Evolutionary conservation across 2,797 vertebrate genomes (phyloP), one percentile per base, ranked within the genome.

Genomic region (Sciurus carolinensis): DNA sequence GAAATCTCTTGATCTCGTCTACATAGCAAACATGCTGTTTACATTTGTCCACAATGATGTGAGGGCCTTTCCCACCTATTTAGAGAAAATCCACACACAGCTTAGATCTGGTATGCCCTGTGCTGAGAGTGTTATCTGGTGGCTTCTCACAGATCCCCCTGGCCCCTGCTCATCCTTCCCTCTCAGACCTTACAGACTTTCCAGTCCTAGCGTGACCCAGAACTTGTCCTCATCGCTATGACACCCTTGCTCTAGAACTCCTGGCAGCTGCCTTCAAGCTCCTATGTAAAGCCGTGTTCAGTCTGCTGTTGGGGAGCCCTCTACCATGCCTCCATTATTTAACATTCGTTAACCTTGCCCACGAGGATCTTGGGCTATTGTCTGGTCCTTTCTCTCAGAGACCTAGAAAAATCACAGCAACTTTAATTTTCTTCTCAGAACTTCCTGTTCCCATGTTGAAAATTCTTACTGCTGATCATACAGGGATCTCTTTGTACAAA

Each of bases 261-360:
- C 22, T 1, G 1, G 6, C 10, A 1, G 1, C 26, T 42, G 11
- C 26, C 17, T 5, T 39, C 44, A 0, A 26, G 28, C n/a, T 26
- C 72, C 18, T 28, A 3, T 20, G 59, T 24, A 17, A 5, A 42
- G 52, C 6, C 1, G 0, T 11, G 0, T 7, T 0, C 0, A 1
- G 33, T 3, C n/a, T 39, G 28, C 52, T 33, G 30, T 13, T 5
- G 4, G 0, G 13, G 15, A 17, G 7, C 42, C 57, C 36, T 18
- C 52, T 14, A 4, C 54, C 26, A 1, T 0, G 0, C 9, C 14
- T 44, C 52, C 11, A 1, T 6, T 18, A 13, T 15, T 64, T 5
- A 2, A 0, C 1, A 18, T 10, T 11, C 28, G n/a, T 66, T 13
- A 22, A 11, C 66, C 36, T 67, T 8, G 8, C 28, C 72, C 1